Base-by-base conservation (phyloP, 2,113 vertebrate species). In the Bubo blakistoni region DNA sequence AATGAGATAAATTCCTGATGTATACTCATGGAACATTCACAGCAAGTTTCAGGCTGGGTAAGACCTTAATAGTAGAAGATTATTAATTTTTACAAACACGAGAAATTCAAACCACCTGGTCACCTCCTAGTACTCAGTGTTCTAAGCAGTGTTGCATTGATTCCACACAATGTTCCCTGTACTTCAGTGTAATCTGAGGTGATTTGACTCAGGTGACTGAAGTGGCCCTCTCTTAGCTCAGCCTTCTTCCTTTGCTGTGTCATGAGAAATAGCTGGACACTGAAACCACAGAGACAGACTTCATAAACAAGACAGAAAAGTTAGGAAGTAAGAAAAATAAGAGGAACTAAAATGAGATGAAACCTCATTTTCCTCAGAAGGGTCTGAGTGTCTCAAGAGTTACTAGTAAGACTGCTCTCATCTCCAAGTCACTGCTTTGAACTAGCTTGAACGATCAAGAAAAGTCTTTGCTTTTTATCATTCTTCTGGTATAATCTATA, bases 161-260 rank as follows among this genome's bases (percentile, higher is more conserved):
- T 44, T 86, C 73, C 19, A 81, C 47, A 55, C 17, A 42, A 52
- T 76, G 94, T 90, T 90, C 87, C 17, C 57, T 82, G 65, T 18
- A 22, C 59, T 61, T 57, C 81, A 54, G 89, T 52, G 91, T 65
- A 72, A 77, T 34, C 84, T 82, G 84, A 96, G 89, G 91, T 87
- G 81, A 91, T 61, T 55, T 84, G 57, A 67, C 94, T 95, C 93
- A 96, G 89, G 87, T 96, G 93, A 94, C 91, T 94, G 49, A 65
- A 81, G 74, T 1, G 1, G 40, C 34, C 30, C 40, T 34, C 40
- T 59, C 70, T 38, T 4, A 69, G 70, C 66, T 72, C 62, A 90
- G 57, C 85, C 20, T 65, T 69, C 58, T 15, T 86, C 44, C 78
- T 90, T 90, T 82, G 87, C 85, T 92, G 90, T 85, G 87, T 96